Conservation (phyloP, 2,797 vertebrate species). For the Botia kubotai region DNA sequence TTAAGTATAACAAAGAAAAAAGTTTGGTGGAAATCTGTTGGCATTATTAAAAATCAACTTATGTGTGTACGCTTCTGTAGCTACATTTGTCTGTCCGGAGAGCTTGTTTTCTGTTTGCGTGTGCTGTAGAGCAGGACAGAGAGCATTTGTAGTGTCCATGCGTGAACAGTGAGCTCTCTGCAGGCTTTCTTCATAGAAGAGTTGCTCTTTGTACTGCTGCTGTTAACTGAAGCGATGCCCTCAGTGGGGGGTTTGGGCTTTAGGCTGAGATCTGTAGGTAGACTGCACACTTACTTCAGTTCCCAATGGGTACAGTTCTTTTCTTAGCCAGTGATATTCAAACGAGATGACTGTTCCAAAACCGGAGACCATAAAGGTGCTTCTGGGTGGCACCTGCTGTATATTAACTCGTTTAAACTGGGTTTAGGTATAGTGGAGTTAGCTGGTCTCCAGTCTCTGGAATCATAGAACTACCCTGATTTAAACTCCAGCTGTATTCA, state of each 20-base stretch:
- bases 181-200: constrained; percentile 34
- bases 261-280: constrained; percentile 1
- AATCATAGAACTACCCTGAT: not conserved
- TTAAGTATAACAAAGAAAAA: too few relatives aligned
- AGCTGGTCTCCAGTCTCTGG: not conserved
- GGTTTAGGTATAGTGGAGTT: not conserved
- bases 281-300: not conserved
- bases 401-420: not conserved
- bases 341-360: constrained; percentile 1
- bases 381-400: not conserved
- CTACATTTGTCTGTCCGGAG: too few relatives aligned
- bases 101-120: not conserved
- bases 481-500: not conserved
- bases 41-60: too few relatives aligned
- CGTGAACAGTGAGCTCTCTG: constrained; percentile 17
- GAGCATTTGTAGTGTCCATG: constrained; percentile 26
- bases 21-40: too few relatives aligned
- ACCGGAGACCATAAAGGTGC: not conserved
- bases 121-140: constrained; percentile 15
- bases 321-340: constrained; percentile 17
- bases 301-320: not conserved
- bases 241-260: not conserved
- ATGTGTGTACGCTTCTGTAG: too few relatives aligned
- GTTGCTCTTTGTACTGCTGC: constrained; percentile 17
- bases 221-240: constrained; percentile 23